Evolutionary conservation across 2,888 invertebrate species (phyloP).

Genomic region (Timema cristinae): DNA sequence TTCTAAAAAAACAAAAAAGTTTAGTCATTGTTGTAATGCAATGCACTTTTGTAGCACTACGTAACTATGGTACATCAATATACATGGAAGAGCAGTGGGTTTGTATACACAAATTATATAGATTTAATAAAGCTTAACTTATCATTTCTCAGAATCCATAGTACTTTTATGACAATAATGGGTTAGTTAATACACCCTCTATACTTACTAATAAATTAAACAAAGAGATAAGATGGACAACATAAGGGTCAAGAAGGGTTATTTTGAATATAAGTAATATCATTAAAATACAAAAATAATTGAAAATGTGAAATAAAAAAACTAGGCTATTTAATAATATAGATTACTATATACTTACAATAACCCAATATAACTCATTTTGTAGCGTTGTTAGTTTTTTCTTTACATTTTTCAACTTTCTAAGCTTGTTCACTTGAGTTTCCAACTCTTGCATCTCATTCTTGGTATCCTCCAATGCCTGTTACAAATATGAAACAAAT

Average conservation of each 20-base stretch:
- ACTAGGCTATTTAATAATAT: too few relatives aligned
- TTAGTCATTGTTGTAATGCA: too few relatives aligned
- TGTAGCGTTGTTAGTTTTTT: constrained; percentile 48
- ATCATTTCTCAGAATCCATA: too few relatives aligned
- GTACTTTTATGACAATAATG: too few relatives aligned
- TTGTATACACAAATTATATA: too few relatives aligned
- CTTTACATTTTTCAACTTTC: constrained; percentile 52
- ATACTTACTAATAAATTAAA: neutral
- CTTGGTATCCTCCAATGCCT: constrained; percentile 40
- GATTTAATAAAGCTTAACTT: too few relatives aligned
- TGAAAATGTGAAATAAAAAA: neutral
- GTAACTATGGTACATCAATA: too few relatives aligned
- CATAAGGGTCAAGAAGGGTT: neutral
- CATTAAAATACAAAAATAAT: neutral
- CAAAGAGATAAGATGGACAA: neutral
- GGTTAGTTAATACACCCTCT: too few relatives aligned
- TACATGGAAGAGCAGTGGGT: too few relatives aligned
- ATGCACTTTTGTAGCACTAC: too few relatives aligned
- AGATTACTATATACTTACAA: constrained; percentile 40
- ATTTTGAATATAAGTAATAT: neutral
- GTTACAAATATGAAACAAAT: constrained; percentile 1
- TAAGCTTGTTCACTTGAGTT: constrained; percentile 51
- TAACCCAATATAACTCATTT: constrained; percentile 56
- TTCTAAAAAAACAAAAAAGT: too few relatives aligned
- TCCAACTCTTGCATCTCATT: constrained; percentile 53